Base-by-base conservation (phyloP, 2,113 vertebrate genomes). In the Peromyscus polionotus region DNA sequence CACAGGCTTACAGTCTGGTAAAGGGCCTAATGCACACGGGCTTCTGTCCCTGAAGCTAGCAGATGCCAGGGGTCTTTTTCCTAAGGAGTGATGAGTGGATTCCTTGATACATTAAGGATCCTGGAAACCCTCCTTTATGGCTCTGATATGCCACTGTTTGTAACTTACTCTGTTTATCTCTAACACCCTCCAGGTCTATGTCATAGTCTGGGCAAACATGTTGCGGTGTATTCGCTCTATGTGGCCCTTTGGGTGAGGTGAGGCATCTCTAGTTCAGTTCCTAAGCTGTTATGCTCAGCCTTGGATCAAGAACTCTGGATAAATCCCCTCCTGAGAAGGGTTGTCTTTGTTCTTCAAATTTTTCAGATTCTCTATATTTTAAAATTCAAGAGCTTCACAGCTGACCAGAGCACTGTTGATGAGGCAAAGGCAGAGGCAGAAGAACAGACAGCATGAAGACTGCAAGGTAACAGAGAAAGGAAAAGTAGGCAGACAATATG, bases 121-220 rank as follows among this genome's bases (percentile, higher is more conserved):
- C 42, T 59, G 31, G 42, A 77, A 9, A 8, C 0, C 24, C 14
- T 65, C 42, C 8, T 2, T 2, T 45, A 33, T 28, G 3, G n/a
- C 14, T 31, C 14, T 28, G 0, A 36, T 31, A 2, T 1, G 1
- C 3, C 51, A 36, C 48, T 33, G 4, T 22, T 81, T 57, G 4
- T 36, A 81, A 57, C 33, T 80, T 5, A 20, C 48, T 80, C 6
- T 39, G 1, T 17, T 65, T 42, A 31, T 33, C 14, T 65, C 26
- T 45, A 13, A 42, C 8, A 65, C 24, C 61, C 26, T 85, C 7
- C 14, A 2, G 17, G 26, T 57, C 61, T 42, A 26, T 63, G 26
- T 42, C 4, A 10, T 28, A 45, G 26, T 63, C 39, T 31, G 26
- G 83, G 39, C 39, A 31, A 33, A 45, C 3, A 14, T 45, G 14